Evolutionary conservation across 2,797 vertebrate species (phyloP).

Genomic region (Enteromius fasciolatus): DNA sequence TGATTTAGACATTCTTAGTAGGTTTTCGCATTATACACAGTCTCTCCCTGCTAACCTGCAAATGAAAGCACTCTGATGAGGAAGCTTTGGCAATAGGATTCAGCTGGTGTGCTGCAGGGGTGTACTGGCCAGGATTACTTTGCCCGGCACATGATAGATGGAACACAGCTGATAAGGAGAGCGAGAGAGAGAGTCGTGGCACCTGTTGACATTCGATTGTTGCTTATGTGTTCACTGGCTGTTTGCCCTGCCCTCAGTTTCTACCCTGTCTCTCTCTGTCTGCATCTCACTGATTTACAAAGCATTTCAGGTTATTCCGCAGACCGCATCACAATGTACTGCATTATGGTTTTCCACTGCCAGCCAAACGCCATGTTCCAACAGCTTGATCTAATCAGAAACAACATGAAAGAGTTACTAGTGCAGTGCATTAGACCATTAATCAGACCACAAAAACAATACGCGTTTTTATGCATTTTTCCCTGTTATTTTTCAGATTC

Average conservation of each 20-base stretch:
- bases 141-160: constrained; percentile 1
- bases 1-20: constrained; percentile 4
- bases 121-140: constrained; percentile 1
- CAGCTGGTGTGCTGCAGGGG: constrained; percentile 24
- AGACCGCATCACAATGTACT: constrained; percentile 4
- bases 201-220: constrained; percentile 34
- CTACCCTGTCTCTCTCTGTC: not conserved
- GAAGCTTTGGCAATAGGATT: constrained; percentile 28
- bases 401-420: constrained; percentile 14
- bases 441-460: constrained; percentile 3
- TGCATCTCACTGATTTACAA: constrained; percentile 12
- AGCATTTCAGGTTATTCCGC: constrained; percentile 24
- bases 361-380: constrained; percentile 11
- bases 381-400: constrained; percentile 37
- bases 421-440: not conserved
- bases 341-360: not conserved
- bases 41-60: constrained; percentile 7
- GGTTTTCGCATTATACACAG: not conserved
- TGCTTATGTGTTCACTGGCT: constrained; percentile 16
- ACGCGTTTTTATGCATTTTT: not conserved
- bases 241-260: constrained; percentile 17
- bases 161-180: constrained; percentile 4
- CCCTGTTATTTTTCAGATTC: constrained; percentile 10
- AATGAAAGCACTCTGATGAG: constrained; percentile 9
- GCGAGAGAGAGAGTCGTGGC: not conserved